A percentile compares a stretch with the other conserved stretches of the same genome.
phyloP scores from a whole-genome alignment of 92 coral and sea anemone genomes.

The Epizoanthus illoricatus region DNA sequence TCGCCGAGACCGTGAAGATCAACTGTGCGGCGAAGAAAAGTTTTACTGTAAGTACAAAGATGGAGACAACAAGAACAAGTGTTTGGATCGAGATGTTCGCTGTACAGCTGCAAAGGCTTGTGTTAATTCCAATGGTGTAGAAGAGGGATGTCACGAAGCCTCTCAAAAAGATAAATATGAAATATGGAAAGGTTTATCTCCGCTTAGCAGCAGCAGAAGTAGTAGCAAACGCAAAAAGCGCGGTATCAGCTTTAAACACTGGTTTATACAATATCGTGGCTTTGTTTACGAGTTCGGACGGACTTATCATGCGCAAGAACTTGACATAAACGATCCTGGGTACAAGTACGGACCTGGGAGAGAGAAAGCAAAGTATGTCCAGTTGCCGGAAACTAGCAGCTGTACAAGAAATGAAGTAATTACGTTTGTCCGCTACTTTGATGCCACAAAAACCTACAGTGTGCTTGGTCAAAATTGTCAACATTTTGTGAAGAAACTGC shows the following conservation, averaged over 20 bases:
- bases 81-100: conserved; percentile 34
- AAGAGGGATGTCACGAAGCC: conserved; percentile 37
- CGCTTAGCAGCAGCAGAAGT: not conserved
- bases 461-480: conserved; percentile 7
- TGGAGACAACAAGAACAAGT: not conserved
- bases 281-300: conserved; percentile 58
- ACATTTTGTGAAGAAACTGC: not conserved
- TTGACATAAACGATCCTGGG: conserved; percentile 47
- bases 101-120: conserved; percentile 36
- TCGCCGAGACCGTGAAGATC: not conserved
- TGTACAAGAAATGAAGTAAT: conserved; percentile 38
- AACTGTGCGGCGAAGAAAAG: not conserved
- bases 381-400: conserved; percentile 28
- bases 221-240: conserved; percentile 26
- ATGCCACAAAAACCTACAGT: not conserved
- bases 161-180: conserved; percentile 25
- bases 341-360: conserved; percentile 48
- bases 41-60: conserved; percentile 28
- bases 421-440: not conserved
- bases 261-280: conserved; percentile 54
- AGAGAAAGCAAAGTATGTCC: not conserved
- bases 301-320: conserved; percentile 28
- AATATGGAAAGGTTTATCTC: conserved; percentile 10
- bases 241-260: not conserved
- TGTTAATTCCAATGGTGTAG: conserved; percentile 18